These are phyloP conservation scores for Drosophila sucinea DNA, from an alignment of 1,140 invertebrate species.

Conservation along the genomic window DNA sequence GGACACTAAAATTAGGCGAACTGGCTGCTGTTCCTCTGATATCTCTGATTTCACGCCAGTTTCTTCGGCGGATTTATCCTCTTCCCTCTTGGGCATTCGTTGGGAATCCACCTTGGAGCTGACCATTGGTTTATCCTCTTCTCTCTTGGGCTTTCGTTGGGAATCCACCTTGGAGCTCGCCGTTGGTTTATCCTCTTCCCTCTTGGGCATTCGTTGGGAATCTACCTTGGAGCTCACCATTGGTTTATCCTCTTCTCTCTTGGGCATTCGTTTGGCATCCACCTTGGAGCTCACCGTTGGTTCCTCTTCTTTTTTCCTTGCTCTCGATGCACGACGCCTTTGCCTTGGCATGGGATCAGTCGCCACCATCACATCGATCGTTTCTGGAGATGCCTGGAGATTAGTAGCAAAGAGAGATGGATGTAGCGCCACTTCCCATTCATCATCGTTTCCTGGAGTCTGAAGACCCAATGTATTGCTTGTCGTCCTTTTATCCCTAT, in stretches of 20 bases:
- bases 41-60: not conserved
- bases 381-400: not conserved
- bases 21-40: not conserved
- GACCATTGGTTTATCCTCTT: no score
- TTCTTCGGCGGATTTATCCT: not conserved
- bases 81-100: no score
- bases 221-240: not conserved
- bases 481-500: not conserved
- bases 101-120: no score
- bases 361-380: slow-evolving; percentile 20
- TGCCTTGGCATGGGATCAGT: not conserved
- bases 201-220: not conserved
- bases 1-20: not conserved
- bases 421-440: slow-evolving; percentile 6
- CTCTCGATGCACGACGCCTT: not conserved
- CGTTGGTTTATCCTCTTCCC: no score
- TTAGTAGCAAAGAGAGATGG: not conserved
- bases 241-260: not conserved
- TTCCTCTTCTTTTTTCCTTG: not conserved
- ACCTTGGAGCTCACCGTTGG: not conserved
- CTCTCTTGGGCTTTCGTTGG: no score
- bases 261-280: not conserved
- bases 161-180: no score
- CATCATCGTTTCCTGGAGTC: slow-evolving; percentile 14
- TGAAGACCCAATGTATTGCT: slow-evolving; percentile 6